phyloP scores from a whole-genome alignment of 1,140 invertebrate species.

The Popillia japonica region DNA sequence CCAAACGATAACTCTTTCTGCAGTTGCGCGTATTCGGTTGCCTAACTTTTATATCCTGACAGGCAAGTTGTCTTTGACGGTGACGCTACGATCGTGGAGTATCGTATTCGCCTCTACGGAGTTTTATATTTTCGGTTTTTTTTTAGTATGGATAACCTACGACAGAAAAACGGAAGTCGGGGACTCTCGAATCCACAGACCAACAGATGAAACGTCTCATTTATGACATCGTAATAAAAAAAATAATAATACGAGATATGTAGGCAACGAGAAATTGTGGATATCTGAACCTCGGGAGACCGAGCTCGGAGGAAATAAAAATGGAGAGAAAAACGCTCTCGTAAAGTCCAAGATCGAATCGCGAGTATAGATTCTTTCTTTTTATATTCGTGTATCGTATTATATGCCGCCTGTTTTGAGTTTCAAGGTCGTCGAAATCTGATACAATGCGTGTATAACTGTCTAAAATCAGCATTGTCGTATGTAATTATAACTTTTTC shows the following conservation, averaged over 20 bases:
- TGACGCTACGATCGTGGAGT: background rate
- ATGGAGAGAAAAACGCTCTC: background rate
- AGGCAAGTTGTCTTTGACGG: too few species aligned
- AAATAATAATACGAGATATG: conserved; percentile 10
- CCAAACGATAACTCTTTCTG: conserved; percentile 3
- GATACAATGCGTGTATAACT: too few species aligned
- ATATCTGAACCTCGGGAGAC: background rate
- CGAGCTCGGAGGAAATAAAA: background rate
- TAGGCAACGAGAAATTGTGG: background rate
- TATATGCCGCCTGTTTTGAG: background rate
- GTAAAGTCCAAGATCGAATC: background rate
- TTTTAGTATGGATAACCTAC: background rate
- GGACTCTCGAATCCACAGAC: background rate
- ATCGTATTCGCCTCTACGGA: background rate
- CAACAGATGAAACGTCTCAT: background rate
- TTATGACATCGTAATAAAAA: background rate
- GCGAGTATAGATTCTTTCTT: background rate
- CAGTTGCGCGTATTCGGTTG: background rate
- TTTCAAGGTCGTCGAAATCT: background rate
- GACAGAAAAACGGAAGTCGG: background rate
- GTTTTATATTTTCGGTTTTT: background rate
- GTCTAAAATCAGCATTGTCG: too few species aligned
- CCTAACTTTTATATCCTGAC: background rate
- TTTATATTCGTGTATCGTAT: background rate
- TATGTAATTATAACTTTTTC: too few species aligned